Conservation (phyloP, 1,140 invertebrate species). For the Neoseiulus cucumeris region DNA sequence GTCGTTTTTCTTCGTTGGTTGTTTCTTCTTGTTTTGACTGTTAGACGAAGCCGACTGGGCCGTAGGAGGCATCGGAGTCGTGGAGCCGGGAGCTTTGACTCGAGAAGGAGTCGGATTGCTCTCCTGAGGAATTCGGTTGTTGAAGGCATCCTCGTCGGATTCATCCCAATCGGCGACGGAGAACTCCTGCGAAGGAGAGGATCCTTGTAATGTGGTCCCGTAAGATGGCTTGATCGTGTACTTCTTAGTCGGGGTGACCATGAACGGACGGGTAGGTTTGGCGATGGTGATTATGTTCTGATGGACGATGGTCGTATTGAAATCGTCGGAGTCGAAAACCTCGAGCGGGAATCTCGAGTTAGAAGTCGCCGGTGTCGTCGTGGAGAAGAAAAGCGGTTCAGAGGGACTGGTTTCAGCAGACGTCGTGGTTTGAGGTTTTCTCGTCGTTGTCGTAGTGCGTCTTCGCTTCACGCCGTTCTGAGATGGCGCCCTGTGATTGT, state of each 20-base stretch:
- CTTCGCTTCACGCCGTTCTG: conserved; percentile 4
- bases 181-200: no score
- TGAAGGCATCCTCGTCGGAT: not conserved
- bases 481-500: conserved; percentile 9
- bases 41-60: not conserved
- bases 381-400: not conserved
- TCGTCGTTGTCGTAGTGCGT: conserved; percentile 1
- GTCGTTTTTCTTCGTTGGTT: not conserved
- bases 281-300: conserved; percentile 6
- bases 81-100: not conserved
- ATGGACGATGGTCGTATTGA: not conserved
- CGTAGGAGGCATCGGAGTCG: not conserved
- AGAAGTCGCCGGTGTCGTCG: not conserved
- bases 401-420: not conserved
- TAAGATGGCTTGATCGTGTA: not conserved
- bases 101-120: not conserved
- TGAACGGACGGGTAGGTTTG: not conserved
- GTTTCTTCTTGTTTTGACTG: not conserved
- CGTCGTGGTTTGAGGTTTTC: not conserved
- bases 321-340: conserved; percentile 1
- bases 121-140: not conserved
- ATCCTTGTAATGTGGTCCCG: no score
- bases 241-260: not conserved
- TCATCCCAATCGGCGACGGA: not conserved
- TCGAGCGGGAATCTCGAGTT: not conserved